Base-by-base conservation (phyloP, 2,888 invertebrate species). In the Trimorus sp. region DNA sequence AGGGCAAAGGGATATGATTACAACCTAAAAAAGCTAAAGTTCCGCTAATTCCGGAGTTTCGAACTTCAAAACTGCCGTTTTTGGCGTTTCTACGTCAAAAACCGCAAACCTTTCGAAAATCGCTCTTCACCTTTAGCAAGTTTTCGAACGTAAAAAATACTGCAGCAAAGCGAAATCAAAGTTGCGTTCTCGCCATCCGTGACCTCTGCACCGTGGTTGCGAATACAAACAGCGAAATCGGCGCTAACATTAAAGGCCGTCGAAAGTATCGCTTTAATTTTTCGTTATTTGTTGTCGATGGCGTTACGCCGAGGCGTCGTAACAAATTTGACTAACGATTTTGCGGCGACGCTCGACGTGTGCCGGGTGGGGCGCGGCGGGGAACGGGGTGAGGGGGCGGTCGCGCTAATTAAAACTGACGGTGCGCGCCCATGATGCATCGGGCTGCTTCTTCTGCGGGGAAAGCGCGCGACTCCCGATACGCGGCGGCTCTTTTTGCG, bases 381-480 rank as follows among this genome's bases (percentile, higher is more conserved):
- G 69, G 83, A 60, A 77, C 84, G 51, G 84, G 84, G 84, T 81
- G 70, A 83, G 69, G 42, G 85, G 81, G 85, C 84, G 83, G 73
- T 84, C 53, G 79, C 84, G 83, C 87, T 89, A 88, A 89, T 89
- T 89, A 88, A 89, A 89, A 89, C 86, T 86, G 89, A 89, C 89
- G 84, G 82, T 77, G 54, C 63, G 71, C 81, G 76, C 78, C 73
- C 82, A 83, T 84, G 84, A 86, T 86, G 79, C 81, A 85, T 86
- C 81, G 81, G 69, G 62, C 68, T 68, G 66, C 71, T 81, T 70
- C 75, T 78, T 70, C 60, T 65, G 49, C 51, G 9, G 51, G 60
- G 42, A 62, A 75, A 82, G n/a, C 51, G 70, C 66, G 59, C 26
- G 77, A 40, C 48, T 79, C 62, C 53, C 71, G 59, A 68, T 76